Evolutionary conservation across 1,140 invertebrate species (phyloP), one percentile per base, ranked within the genome.

Genomic region (Gryllus bimaculatus): DNA sequence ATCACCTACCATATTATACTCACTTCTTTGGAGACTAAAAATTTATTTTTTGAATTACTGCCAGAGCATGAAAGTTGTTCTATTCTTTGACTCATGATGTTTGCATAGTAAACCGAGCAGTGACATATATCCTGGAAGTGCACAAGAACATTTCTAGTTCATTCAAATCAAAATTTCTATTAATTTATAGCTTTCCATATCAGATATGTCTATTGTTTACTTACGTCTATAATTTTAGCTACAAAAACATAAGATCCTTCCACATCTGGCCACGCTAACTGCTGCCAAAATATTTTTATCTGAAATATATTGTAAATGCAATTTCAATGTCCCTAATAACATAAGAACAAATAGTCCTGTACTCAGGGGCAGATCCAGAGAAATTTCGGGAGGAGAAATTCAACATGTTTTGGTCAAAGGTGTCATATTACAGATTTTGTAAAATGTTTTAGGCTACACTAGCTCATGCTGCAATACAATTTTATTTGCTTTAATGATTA

Each of bases 231-330:
- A 82, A 97, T 94, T 88, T 96, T 96, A 21, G 92, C 92, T 13
- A 96, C 92, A 86, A 96, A 96, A 8, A 93, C 92, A 82, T 95
- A 96, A 8, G 93, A 93, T 20, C 94, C 94, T 83, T 95, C 93
- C 8, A 92, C 88, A 85, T 97, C 95, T 3, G 95, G 95, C 96
- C 96, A 98, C 8, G 93, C 90, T 13, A 98, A 84, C 83, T 97
- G 94, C 82, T 95, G 92, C 97, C 97, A 98, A 85, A 97, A 96
- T 82, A 94, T 93, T 87, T 96, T 95, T 75, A 97, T 95, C 89
- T 95, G 91, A 76, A 87, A 87, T 79, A 77, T 39, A 39, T 39
- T 39, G 26, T 13, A 47, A 26, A 75, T n/a, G 20, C 18, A 74
- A 20, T n/a, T 74, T n/a, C 20, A 74, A n/a, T n/a, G 1, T n/a